Evolutionary conservation across 2,888 invertebrate species (phyloP).

Genomic region (Cacoxenus indagator): DNA sequence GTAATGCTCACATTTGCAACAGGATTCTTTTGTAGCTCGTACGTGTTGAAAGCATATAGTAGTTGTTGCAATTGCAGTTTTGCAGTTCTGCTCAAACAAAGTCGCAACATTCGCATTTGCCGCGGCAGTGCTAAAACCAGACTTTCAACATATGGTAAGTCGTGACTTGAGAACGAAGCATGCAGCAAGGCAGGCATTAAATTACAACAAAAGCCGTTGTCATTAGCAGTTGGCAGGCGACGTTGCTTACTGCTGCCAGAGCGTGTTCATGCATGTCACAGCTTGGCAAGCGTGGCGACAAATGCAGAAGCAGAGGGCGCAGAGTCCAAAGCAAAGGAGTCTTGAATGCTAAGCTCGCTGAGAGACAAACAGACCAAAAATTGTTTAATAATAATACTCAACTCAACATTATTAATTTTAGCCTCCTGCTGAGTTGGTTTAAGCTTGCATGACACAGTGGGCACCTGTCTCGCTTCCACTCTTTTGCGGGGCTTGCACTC

Average conservation of each 20-base stretch:
- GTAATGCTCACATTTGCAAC: not conserved
- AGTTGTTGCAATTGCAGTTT: not conserved
- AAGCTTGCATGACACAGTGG: conserved; percentile 6
- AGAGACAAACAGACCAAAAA: conserved; percentile 1
- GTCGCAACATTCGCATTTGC: not conserved
- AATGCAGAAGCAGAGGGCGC: not conserved
- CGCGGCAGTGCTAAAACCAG: not conserved
- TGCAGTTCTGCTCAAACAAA: not conserved
- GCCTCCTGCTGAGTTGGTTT: conserved; percentile 49
- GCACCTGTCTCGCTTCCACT: not conserved
- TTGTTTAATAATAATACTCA: conserved; percentile 38
- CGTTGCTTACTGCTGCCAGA: not conserved
- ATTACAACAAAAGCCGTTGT: conserved; percentile 5
- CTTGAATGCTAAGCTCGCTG: not conserved
- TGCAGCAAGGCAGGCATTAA: conserved; percentile 9
- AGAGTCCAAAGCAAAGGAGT: not conserved
- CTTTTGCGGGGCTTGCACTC: not conserved
- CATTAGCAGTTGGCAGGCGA: not conserved
- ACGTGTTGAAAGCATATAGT: not conserved
- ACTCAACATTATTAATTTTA: conserved; percentile 56
- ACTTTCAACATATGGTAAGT: conserved; percentile 1
- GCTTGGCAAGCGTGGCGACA: not conserved
- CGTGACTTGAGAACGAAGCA: conserved; percentile 1
- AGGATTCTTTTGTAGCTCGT: no score
- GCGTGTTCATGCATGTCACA: not conserved